Base-by-base conservation (phyloP, 2,888 invertebrate species). In the Formica aserva region DNA sequence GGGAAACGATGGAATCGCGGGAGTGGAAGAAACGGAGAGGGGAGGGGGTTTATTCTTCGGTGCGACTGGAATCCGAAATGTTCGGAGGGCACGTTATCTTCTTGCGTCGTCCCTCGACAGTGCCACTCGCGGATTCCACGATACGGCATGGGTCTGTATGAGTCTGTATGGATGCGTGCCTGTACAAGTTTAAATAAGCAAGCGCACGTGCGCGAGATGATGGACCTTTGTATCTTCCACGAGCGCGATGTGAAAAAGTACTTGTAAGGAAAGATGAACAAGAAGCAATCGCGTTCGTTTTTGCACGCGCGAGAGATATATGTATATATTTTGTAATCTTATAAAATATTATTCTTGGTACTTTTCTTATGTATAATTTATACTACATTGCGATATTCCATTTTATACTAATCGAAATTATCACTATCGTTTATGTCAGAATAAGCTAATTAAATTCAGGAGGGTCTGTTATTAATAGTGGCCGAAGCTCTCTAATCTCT, bases 31-130 rank as follows among this genome's bases (percentile, higher is more conserved):
- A 18, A 62, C 9, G 35, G 38, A 55, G 13, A 52, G 11, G 48
- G 38, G 1, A 48, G 26, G 29, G 65, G 66, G 52, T 86, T 91
- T 87, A 90, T 88, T 91, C 87, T 86, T 87, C 82, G 87, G 88
- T 88, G 83, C 87, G 84, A 85, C 72, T 89, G 91, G 91, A 91
- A 91, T 91, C 90, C 89, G 91, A 91, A 91, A 91, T 91, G 91
- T 91, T 91, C 89, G 88, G 87, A 85, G 85, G 88, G 86, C 87
- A 87, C 87, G 91, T 91, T 91, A 91, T 89, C 91, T 91, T 91
- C 87, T 91, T 91, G 86, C 85, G 67, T 77, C 83, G 80, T 82
- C 78, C 83, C 77, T 41, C 82, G 85, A 85, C 85, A 89, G 90
- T 86, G 88, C 87, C 90, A 90, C 85, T 87, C 87, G 86, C 81